phyloP scores from a whole-genome alignment of 1,140 invertebrate genomes.

The Drosophila seguyi region DNA sequence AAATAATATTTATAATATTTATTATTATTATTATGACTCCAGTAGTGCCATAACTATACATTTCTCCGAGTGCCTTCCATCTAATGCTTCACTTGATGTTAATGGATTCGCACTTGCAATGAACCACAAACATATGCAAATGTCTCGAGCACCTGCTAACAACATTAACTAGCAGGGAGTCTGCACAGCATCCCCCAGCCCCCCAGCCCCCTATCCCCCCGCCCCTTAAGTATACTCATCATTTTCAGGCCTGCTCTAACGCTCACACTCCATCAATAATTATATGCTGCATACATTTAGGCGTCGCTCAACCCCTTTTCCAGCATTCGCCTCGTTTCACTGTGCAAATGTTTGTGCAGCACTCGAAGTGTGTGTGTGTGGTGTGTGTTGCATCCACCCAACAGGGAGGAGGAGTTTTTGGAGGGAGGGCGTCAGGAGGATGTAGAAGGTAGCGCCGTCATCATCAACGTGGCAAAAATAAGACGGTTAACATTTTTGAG shows the following conservation, averaged over 20 bases:
- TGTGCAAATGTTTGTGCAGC: slow-evolving; percentile 77
- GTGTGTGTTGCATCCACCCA: slow-evolving; percentile 52
- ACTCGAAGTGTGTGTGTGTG: slow-evolving; percentile 63
- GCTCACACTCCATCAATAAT: slow-evolving; percentile 76
- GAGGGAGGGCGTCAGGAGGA: background rate
- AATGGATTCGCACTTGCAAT: slow-evolving; percentile 81
- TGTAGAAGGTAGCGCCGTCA: slow-evolving; percentile 10
- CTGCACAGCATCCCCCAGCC: background rate
- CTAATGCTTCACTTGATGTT: slow-evolving; percentile 70
- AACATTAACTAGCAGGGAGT: slow-evolving; percentile 74
- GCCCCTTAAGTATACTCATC: slow-evolving; percentile 49
- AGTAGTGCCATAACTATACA: too few relatives aligned
- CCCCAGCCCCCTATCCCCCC: background rate
- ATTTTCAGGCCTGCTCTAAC: slow-evolving; percentile 53
- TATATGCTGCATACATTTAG: slow-evolving; percentile 80
- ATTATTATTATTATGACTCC: background rate
- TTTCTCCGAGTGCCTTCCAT: slow-evolving; percentile 26
- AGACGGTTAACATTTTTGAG: slow-evolving; percentile 78
- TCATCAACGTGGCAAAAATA: slow-evolving; percentile 63
- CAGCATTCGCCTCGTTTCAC: slow-evolving; percentile 66
- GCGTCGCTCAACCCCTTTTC: slow-evolving; percentile 24
- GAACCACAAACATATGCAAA: slow-evolving; percentile 82
- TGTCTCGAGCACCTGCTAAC: slow-evolving; percentile 81
- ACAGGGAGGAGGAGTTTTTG: slow-evolving; percentile 3
- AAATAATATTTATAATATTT: background rate